Evolutionary conservation across 2,797 vertebrate genomes (phyloP).

Genomic region (Amblyraja radiata): DNA sequence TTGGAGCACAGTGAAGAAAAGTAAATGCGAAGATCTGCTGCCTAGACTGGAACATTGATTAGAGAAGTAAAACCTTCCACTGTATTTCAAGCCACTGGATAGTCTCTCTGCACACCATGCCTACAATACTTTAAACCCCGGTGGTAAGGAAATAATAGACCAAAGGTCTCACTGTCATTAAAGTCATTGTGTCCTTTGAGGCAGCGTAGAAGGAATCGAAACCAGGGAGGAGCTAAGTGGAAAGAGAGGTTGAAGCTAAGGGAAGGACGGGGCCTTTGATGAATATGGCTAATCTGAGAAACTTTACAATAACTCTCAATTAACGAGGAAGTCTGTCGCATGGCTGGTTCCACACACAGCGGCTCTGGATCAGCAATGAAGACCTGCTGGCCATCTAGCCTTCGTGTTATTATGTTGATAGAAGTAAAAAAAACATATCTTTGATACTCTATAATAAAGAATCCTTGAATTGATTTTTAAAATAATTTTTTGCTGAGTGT

Average conservation of each 20-base stretch:
- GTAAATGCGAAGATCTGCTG: not conserved
- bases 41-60: not conserved
- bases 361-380: not conserved
- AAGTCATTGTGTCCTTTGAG: not conserved
- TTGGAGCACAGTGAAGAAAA: not conserved
- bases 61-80: not conserved
- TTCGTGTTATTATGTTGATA: not conserved
- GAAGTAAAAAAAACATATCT: not conserved
- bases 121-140: not conserved
- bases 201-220: not conserved
- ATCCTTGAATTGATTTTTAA: not conserved
- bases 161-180: not conserved
- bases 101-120: not conserved
- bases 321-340: not conserved
- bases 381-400: not conserved
- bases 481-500: not conserved
- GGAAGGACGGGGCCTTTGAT: not conserved
- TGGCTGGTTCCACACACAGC: not conserved
- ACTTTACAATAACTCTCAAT: not conserved
- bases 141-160: not conserved
- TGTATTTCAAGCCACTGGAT: not conserved
- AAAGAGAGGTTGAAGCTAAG: not conserved
- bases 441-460: conserved; percentile 23
- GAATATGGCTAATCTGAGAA: not conserved
- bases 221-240: not conserved